Conservation (phyloP, 37 sponge, comb jelly and placozoan species). For the Halisarca cf. caerulea region DNA sequence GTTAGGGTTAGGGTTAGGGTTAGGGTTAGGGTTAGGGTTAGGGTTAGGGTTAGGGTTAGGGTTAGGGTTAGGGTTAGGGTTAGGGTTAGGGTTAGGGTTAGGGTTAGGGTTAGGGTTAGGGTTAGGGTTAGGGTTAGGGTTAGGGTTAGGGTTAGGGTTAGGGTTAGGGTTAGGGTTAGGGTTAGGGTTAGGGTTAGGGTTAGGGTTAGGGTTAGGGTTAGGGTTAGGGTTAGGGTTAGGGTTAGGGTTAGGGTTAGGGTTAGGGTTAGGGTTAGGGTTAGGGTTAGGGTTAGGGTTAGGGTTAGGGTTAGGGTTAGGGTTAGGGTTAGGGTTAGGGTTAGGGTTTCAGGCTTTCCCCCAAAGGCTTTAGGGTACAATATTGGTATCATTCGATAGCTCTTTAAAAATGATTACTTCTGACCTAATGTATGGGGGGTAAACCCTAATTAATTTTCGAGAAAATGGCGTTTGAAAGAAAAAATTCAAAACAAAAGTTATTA, state of each 20-base stretch:
- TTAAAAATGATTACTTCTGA: no score
- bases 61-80: conserved; percentile 29
- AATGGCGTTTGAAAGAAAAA: no score
- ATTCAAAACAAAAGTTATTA: no score
- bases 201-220: conserved; percentile 29
- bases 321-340: conserved; percentile 29
- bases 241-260: conserved; percentile 29
- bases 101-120: conserved; percentile 29
- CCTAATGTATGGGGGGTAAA: no score
- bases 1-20: conserved; percentile 34
- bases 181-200: conserved; percentile 29
- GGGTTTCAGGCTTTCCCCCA: no score
- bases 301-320: conserved; percentile 29
- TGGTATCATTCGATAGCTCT: no score
- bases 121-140: conserved; percentile 29
- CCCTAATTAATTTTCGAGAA: no score
- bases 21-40: conserved; percentile 29
- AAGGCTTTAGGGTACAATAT: no score
- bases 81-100: conserved; percentile 29
- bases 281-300: conserved; percentile 29
- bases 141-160: conserved; percentile 29
- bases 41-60: conserved; percentile 29
- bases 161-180: conserved; percentile 29
- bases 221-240: conserved; percentile 29
- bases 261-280: conserved; percentile 29